Percentiles rank a stretch among this genome's conserved stretches.
Evolutionary conservation across 2,888 invertebrate species (phyloP).

Genomic region (Adelognathus sp.): DNA sequence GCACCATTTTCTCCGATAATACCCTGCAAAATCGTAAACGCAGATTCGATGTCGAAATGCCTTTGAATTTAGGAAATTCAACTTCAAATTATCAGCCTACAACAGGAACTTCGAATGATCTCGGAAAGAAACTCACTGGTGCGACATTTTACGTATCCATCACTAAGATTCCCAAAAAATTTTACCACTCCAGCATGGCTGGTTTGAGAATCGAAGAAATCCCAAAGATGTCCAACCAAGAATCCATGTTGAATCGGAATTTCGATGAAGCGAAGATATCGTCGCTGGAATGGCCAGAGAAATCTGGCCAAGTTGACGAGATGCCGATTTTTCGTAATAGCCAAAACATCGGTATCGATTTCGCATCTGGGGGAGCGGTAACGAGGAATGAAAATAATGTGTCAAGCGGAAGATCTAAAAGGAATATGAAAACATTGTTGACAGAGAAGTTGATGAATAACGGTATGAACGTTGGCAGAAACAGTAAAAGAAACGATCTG

Average conservation of each 20-base stretch:
- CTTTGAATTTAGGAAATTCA: not conserved
- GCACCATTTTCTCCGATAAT: not conserved
- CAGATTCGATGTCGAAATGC: not conserved
- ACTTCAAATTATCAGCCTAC: not conserved
- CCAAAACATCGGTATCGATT: not conserved
- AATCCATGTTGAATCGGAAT: not conserved
- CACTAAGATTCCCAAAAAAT: not conserved
- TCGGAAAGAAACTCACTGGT: not conserved
- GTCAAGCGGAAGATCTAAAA: not conserved
- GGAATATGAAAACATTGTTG: not conserved
- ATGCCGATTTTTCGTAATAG: not conserved
- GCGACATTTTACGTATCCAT: not conserved
- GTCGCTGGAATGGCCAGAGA: not conserved
- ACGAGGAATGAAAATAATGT: not conserved
- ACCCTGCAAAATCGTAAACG: not conserved
- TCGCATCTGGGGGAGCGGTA: not conserved
- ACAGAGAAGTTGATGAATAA: conserved; percentile 5
- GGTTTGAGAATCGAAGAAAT: not conserved
- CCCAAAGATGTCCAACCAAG: not conserved
- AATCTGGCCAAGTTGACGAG: not conserved
- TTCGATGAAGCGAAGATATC: not conserved
- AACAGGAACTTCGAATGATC: not conserved
- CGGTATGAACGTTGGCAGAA: not conserved
- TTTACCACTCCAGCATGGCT: not conserved
- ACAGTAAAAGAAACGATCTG: conserved; percentile 14